Conservation (phyloP, 2,113 vertebrate genomes). For the Herpetotheres cachinnans region DNA sequence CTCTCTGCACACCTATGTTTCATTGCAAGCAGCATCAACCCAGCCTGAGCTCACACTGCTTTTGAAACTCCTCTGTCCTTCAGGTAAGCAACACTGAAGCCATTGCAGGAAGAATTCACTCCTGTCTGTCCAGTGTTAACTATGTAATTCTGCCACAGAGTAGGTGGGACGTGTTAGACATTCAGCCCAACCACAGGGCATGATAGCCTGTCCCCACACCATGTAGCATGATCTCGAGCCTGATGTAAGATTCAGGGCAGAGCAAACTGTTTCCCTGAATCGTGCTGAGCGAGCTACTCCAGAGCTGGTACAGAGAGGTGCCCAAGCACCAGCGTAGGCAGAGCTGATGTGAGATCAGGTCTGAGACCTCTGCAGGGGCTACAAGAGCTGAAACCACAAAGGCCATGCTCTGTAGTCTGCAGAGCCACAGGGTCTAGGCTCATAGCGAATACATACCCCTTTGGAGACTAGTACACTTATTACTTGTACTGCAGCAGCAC, state of each 20-base stretch:
- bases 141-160: neutral
- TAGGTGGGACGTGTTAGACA: neutral
- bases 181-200: neutral
- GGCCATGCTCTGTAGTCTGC: neutral
- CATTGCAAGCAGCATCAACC: neutral
- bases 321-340: neutral
- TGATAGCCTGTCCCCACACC: neutral
- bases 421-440: neutral
- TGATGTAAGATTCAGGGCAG: neutral
- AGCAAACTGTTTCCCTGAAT: neutral
- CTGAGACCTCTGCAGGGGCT: neutral
- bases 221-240: neutral
- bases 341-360: neutral
- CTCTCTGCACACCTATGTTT: neutral
- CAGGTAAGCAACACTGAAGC: neutral
- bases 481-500: neutral
- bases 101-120: neutral
- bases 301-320: neutral
- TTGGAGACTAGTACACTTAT: neutral
- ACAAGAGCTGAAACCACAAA: neutral
- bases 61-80: neutral
- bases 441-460: neutral
- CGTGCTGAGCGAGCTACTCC: neutral
- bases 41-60: neutral
- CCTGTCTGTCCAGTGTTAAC: neutral